Percentiles rank a stretch among this genome's conserved stretches.
Conservation (phyloP, 2,888 invertebrate genomes). For the Microplitis manilae region DNA sequence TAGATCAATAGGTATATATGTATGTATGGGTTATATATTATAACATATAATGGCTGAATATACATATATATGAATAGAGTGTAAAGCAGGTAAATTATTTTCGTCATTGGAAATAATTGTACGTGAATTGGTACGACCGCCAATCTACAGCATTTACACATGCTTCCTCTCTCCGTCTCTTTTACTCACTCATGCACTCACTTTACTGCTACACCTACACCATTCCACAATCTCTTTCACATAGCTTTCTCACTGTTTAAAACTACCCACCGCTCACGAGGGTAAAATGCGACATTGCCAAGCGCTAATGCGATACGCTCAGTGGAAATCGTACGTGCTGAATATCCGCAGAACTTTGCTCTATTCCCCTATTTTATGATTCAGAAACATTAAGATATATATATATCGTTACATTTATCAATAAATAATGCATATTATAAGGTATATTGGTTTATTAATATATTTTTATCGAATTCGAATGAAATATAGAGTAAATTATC, state of each 20-base stretch:
- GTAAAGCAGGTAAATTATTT: constrained; percentile 24
- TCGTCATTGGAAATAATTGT: constrained; percentile 29
- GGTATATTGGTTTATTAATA: neutral
- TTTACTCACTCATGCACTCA: neutral
- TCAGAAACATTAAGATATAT: neutral
- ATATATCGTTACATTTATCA: neutral
- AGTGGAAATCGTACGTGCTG: constrained; percentile 27
- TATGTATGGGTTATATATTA: neutral
- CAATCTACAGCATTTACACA: constrained; percentile 16
- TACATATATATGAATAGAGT: constrained; percentile 3
- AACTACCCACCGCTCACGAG: constrained; percentile 7
- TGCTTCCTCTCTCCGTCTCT: neutral
- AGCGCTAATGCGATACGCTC: constrained; percentile 24
- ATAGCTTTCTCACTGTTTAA: constrained; percentile 6
- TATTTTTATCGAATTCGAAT: neutral
- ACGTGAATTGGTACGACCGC: constrained; percentile 22
- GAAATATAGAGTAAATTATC: neutral
- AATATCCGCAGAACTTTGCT: constrained; percentile 36
- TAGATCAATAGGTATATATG: neutral
- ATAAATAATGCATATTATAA: neutral
- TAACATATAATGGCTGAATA: neutral
- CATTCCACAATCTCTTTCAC: neutral
- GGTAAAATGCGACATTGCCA: constrained; percentile 21
- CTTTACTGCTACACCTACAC: neutral
- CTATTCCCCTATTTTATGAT: neutral